phyloP scores from a whole-genome alignment of 2,888 invertebrate species.

The Leptinotarsa tumamoca region DNA sequence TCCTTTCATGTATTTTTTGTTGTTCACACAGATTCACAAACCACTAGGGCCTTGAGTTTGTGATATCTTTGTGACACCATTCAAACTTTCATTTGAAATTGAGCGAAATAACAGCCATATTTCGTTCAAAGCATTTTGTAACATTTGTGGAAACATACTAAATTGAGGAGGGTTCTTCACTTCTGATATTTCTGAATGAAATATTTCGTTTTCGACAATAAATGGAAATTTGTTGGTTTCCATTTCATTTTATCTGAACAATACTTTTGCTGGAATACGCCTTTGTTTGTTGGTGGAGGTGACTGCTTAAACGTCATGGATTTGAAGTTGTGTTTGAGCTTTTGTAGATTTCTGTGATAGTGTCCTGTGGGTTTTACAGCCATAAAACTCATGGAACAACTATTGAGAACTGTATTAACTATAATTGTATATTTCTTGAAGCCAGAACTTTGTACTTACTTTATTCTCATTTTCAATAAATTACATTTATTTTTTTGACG shows the following conservation, averaged over 20 bases:
- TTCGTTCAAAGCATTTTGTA: conserved; percentile 48
- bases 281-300: not conserved
- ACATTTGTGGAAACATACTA: not conserved
- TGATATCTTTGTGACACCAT: conserved; percentile 39
- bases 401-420: conserved; percentile 17
- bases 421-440: not conserved
- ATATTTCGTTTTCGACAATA: not conserved
- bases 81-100: conserved; percentile 24
- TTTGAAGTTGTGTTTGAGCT: conserved; percentile 3
- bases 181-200: not conserved
- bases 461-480: conserved; percentile 7
- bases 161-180: not conserved
- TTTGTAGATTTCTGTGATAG: conserved; percentile 18
- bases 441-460: not conserved
- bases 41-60: conserved; percentile 51
- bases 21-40: conserved; percentile 19
- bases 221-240: not conserved
- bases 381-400: conserved; percentile 31
- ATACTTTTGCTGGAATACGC: not conserved
- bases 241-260: not conserved
- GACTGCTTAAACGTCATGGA: not conserved
- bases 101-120: conserved; percentile 57
- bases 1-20: not conserved
- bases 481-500: conserved; percentile 7
- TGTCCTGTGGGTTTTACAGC: conserved; percentile 32